These are phyloP conservation scores for Cyrtodaria siliqua DNA, from an alignment of 2,888 invertebrate species.

Conservation along the genomic window DNA sequence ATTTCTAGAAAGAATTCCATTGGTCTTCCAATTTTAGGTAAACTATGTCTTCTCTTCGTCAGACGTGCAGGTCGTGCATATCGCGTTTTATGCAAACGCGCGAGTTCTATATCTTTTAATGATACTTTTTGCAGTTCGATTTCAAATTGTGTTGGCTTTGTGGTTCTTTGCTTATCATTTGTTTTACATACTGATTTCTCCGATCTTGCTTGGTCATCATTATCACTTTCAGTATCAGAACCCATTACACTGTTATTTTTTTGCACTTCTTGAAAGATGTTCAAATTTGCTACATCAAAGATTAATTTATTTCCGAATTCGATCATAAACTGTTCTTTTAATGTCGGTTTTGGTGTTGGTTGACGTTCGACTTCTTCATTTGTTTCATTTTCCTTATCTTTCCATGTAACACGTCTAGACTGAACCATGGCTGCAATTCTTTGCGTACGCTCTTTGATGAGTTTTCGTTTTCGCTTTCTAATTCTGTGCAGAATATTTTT, in stretches of 20 bases:
- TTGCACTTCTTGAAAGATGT: slow-evolving; percentile 6
- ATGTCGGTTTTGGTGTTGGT: slow-evolving; percentile 33
- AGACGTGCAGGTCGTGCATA: neutral
- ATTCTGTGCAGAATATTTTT: slow-evolving; percentile 48
- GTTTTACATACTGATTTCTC: no score
- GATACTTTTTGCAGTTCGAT: slow-evolving; percentile 39
- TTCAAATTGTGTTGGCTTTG: slow-evolving; percentile 14
- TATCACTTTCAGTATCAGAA: slow-evolving; percentile 7
- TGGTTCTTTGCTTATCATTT: neutral
- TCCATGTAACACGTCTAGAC: slow-evolving; percentile 35
- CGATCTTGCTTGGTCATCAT: no score
- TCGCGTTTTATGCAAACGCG: neutral
- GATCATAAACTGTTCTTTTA: slow-evolving; percentile 58
- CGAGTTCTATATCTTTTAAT: slow-evolving; percentile 26
- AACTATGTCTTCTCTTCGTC: slow-evolving; percentile 45
- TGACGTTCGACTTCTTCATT: slow-evolving; percentile 9
- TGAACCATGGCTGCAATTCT: slow-evolving; percentile 41
- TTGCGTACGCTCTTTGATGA: slow-evolving; percentile 30
- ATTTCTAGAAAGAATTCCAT: slow-evolving; percentile 52
- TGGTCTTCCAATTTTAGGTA: slow-evolving; percentile 31
- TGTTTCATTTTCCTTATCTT: slow-evolving; percentile 24
- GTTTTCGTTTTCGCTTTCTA: slow-evolving; percentile 43
- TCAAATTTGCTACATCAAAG: slow-evolving; percentile 40
- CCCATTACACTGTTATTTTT: slow-evolving; percentile 12
- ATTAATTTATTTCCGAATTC: slow-evolving; percentile 54